These are phyloP conservation scores for Sander lucioperca DNA, from an alignment of 2,113 vertebrate genomes.

Conservation along the genomic window DNA sequence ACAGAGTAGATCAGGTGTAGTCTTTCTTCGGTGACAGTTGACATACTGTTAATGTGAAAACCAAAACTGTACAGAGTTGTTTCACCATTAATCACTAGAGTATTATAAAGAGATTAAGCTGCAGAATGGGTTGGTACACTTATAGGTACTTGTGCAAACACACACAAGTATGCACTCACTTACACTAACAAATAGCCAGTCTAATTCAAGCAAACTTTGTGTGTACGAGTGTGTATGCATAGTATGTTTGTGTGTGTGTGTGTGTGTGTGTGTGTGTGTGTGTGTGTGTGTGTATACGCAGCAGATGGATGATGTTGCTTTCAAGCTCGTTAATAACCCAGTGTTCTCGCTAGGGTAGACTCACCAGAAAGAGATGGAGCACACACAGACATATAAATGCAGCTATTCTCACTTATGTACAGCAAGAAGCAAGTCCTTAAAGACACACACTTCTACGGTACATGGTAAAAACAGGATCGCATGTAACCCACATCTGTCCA, in stretches of 20 bases:
- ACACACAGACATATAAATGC: neutral
- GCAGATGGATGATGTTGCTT: conserved; percentile 60
- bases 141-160: conserved; percentile 3
- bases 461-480: neutral
- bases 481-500: neutral
- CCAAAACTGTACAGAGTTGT: conserved; percentile 10
- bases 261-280: neutral
- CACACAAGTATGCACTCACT: neutral
- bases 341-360: conserved; percentile 40
- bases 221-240: neutral
- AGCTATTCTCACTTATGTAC: neutral
- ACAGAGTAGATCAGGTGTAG: neutral
- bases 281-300: conserved; percentile 10
- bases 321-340: conserved; percentile 56
- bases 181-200: neutral
- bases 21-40: conserved; percentile 26
- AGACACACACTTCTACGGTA: neutral
- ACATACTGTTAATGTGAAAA: conserved; percentile 12
- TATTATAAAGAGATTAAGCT: conserved; percentile 17
- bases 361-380: conserved; percentile 25
- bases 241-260: conserved; percentile 3
- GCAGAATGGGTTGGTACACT: neutral
- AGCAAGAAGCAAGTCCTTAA: conserved; percentile 1
- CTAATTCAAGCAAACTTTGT: conserved; percentile 17
- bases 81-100: conserved; percentile 23